These are phyloP conservation scores for Urophycis tenuis DNA, from an alignment of 2,797 vertebrate genomes.

Conservation along the genomic window DNA sequence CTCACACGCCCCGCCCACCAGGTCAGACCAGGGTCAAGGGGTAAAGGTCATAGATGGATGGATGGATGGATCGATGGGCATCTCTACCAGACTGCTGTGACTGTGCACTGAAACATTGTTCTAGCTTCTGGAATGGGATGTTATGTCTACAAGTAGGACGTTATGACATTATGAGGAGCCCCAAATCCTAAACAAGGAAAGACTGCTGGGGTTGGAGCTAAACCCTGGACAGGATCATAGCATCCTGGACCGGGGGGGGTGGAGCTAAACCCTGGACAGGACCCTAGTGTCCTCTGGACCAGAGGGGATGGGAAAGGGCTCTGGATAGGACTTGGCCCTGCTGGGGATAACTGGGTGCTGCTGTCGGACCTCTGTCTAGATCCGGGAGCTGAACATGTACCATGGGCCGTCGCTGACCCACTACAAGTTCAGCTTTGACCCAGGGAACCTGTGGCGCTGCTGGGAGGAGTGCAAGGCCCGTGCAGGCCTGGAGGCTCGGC, in stretches of 20 bases:
- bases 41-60: no score
- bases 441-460: constrained; percentile 73
- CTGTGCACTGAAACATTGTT: not conserved
- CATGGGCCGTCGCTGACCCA: constrained; percentile 65
- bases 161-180: not conserved
- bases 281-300: not conserved
- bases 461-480: constrained; percentile 78
- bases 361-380: constrained; percentile 50
- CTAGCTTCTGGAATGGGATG: not conserved
- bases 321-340: not conserved
- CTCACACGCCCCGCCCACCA: constrained; percentile 58
- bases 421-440: constrained; percentile 76
- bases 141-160: not conserved
- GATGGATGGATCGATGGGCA: not conserved
- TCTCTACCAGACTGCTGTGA: not conserved
- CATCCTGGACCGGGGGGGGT: not conserved
- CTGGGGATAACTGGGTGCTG: not conserved
- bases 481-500: constrained; percentile 61
- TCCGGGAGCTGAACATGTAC: constrained; percentile 87
- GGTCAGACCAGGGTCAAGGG: constrained; percentile 35
- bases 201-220: not conserved
- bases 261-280: not conserved
- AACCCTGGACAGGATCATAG: not conserved
- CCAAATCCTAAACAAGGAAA: no score
- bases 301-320: not conserved